Evolutionary conservation across 1,140 invertebrate genomes (phyloP).

Genomic region (Branchinecta lindahli): DNA sequence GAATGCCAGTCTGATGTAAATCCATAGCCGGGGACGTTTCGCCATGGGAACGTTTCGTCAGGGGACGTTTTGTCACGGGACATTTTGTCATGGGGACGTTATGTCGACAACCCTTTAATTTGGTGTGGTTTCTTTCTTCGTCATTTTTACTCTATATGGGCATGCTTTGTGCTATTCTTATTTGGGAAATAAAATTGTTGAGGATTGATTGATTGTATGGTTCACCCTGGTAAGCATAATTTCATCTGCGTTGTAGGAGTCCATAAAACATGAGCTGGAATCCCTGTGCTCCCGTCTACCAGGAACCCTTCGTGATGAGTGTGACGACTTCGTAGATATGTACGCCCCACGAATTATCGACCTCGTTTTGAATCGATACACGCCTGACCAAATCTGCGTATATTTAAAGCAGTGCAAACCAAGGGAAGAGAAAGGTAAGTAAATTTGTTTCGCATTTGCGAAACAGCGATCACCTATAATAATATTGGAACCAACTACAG

Average conservation of each 20-base stretch:
- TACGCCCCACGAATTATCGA: constrained; percentile 59
- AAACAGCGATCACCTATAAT: background rate
- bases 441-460: background rate
- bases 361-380: constrained; percentile 55
- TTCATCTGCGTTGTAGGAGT: constrained; percentile 33
- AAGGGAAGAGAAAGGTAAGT: background rate
- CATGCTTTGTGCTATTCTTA: no score
- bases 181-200: no score
- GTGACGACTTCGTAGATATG: constrained; percentile 53
- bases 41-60: no score
- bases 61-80: no score
- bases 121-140: no score
- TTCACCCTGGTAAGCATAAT: no score
- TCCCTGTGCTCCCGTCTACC: constrained; percentile 54
- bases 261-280: constrained; percentile 50
- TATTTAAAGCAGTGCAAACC: constrained; percentile 49
- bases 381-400: constrained; percentile 58
- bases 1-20: no score
- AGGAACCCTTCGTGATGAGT: constrained; percentile 43
- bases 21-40: no score
- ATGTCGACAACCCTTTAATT: no score
- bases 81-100: no score
- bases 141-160: no score
- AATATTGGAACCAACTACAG: background rate
- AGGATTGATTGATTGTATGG: no score